Base-by-base conservation (phyloP, 2,888 invertebrate species). In the Cryptus armator region DNA sequence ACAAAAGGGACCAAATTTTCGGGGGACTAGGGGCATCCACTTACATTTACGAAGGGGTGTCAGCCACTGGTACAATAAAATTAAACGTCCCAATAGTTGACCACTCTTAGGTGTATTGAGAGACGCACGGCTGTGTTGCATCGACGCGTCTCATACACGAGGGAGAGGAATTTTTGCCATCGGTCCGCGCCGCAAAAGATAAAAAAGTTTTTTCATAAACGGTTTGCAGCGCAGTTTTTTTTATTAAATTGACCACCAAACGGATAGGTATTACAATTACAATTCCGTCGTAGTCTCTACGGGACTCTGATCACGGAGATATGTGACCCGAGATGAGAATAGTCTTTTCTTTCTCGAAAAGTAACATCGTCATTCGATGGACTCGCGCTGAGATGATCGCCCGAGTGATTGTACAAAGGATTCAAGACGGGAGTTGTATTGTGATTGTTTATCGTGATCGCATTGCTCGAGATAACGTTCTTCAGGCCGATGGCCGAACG, bases 221-320 rank as follows among this genome's bases (percentile, higher is more conserved):
- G n/a, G n/a, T n/a, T n/a, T n/a, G n/a, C n/a, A n/a, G n/a, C n/a
- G n/a, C n/a, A n/a, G n/a, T n/a, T n/a, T n/a, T n/a, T n/a, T n/a
- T n/a, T n/a, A n/a, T n/a, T n/a, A 75, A 81, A 70, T 78, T 76
- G 44, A 76, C 14, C 37, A 37, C 9, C 37, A 9, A 43, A 37
- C 56, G 37, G 46, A 12, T 43, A 44, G 53, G 70, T n/a, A 71
- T 86, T 95, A 98, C 94, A 97, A 95, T 95, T 98, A 98, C 94
- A 97, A 95, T 95, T 98, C 98, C 59, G 98, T 98, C 81, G 98
- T 98, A 6, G 98, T 98, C 94, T 98, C 97, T 14, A 97, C 97
- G 72, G 97, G 97, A 16, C 97, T 97, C 92, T 97, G 97, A 88
- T 95, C 95, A 92, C 96, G 95, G 71, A 96, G 94, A 90, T 96